Conservation (phyloP, 2,113 vertebrate species). For the Tenebrosternarchus preto region DNA sequence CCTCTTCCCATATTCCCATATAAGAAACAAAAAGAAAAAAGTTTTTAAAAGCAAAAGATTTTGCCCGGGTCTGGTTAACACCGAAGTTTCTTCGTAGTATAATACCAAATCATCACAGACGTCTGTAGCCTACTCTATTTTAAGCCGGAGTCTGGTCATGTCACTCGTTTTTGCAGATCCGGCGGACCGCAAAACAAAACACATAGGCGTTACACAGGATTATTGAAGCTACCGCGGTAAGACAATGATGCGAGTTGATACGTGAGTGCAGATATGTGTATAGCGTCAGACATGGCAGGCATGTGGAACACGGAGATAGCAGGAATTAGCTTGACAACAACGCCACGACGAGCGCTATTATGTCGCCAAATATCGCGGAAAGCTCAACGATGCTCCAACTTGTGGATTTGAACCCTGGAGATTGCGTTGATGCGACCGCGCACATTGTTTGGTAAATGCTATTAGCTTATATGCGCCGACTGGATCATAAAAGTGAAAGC, state of each 20-base stretch:
- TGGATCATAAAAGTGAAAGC: constrained; percentile 76
- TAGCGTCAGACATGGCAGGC: constrained; percentile 71
- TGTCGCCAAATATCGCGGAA: constrained; percentile 58
- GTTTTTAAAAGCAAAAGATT: constrained; percentile 43
- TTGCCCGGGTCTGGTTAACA: constrained; percentile 64
- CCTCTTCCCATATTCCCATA: constrained; percentile 51
- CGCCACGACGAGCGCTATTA: constrained; percentile 64
- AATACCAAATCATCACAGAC: constrained; percentile 39
- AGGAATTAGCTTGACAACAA: constrained; percentile 76
- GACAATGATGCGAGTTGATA: constrained; percentile 70
- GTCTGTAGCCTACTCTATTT: constrained; percentile 34
- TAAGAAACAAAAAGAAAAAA: constrained; percentile 57
- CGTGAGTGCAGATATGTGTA: constrained; percentile 62
- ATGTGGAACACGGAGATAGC: constrained; percentile 78
- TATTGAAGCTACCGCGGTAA: constrained; percentile 68
- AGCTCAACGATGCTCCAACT: constrained; percentile 71
- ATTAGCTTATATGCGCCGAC: constrained; percentile 75
- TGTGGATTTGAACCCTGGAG: constrained; percentile 72
- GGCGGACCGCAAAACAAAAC: constrained; percentile 60
- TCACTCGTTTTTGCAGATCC: constrained; percentile 62
- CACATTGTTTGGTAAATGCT: constrained; percentile 78
- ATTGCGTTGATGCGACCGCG: constrained; percentile 67
- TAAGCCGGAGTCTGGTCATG: constrained; percentile 68
- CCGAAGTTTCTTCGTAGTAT: constrained; percentile 48
- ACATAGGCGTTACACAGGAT: constrained; percentile 75